A percentile compares a stretch with the other conserved stretches of the same genome.
Conservation (phyloP, 2,888 invertebrate genomes). For the Choreutis nemorana region DNA sequence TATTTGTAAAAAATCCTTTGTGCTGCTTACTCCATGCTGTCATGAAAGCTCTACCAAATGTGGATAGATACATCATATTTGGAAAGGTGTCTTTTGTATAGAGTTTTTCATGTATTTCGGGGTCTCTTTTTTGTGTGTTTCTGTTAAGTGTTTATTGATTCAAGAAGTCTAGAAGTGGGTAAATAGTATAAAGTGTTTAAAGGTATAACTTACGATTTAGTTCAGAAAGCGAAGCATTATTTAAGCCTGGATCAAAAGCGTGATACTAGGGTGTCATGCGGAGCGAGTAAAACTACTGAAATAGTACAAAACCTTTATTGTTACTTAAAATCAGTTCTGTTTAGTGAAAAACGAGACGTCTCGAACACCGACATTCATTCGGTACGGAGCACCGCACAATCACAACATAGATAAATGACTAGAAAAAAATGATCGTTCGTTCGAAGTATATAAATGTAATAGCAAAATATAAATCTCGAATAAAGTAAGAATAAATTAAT, state of each 20-base stretch:
- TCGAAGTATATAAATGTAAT: slow-evolving; percentile 26
- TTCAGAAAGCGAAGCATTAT: slow-evolving; percentile 51
- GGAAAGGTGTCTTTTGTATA: no score
- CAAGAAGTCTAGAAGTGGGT: no score
- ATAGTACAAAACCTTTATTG: slow-evolving; percentile 54
- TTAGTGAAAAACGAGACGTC: slow-evolving; percentile 51
- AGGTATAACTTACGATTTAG: slow-evolving; percentile 30
- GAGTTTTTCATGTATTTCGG: no score
- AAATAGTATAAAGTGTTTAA: no score
- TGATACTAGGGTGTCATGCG: slow-evolving; percentile 43
- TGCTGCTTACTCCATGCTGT: slow-evolving; percentile 44
- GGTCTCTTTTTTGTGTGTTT: no score
- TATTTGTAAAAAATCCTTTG: no score
- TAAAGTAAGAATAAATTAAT: slow-evolving; percentile 27
- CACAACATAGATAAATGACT: slow-evolving; percentile 42
- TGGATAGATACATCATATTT: slow-evolving; percentile 4
- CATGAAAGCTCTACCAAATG: slow-evolving; percentile 22
- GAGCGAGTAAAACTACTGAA: slow-evolving; percentile 52
- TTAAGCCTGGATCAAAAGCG: slow-evolving; percentile 45
- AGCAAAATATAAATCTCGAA: slow-evolving; percentile 23
- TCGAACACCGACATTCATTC: slow-evolving; percentile 39
- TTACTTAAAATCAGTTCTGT: slow-evolving; percentile 63
- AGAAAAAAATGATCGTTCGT: slow-evolving; percentile 32
- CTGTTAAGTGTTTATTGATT: no score
- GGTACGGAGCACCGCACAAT: slow-evolving; percentile 33